phyloP scores from a whole-genome alignment of 2,797 vertebrate genomes.

The Varecia variegata region DNA sequence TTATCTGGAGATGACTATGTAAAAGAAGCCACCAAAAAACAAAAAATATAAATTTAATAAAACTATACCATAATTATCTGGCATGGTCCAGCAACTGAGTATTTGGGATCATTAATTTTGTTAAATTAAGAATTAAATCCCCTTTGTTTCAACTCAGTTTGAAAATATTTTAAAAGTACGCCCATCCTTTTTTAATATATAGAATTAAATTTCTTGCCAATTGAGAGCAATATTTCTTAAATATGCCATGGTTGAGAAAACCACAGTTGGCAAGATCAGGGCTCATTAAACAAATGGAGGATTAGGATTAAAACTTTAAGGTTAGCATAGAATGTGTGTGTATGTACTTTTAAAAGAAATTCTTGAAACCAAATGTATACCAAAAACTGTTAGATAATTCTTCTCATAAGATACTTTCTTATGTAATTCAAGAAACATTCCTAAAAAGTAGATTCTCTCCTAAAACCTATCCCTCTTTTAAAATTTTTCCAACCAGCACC shows the following conservation, averaged over 20 bases:
- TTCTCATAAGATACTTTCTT: slow-evolving; percentile 5
- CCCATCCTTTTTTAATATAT: slow-evolving; percentile 23
- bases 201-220: slow-evolving; percentile 62
- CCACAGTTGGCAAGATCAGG: slow-evolving; percentile 15
- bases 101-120: slow-evolving; percentile 31
- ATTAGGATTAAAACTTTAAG: slow-evolving; percentile 40
- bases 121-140: slow-evolving; percentile 40
- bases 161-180: slow-evolving; percentile 54
- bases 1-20: background rate
- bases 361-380: slow-evolving; percentile 12
- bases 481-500: background rate
- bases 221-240: slow-evolving; percentile 50
- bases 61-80: slow-evolving; percentile 21
- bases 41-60: slow-evolving; percentile 55
- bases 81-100: background rate
- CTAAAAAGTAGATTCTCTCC: background rate
- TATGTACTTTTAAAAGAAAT: slow-evolving; percentile 3
- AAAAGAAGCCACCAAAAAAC: slow-evolving; percentile 14
- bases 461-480: background rate
- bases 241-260: background rate
- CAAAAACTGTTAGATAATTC: background rate
- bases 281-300: background rate
- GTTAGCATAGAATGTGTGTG: background rate
- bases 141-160: slow-evolving; percentile 37
- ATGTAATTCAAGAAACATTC: slow-evolving; percentile 29